Evolutionary conservation across 2,888 invertebrate genomes (phyloP), one percentile per base, ranked within the genome.

Genomic region (Argyresthia albistria): DNA sequence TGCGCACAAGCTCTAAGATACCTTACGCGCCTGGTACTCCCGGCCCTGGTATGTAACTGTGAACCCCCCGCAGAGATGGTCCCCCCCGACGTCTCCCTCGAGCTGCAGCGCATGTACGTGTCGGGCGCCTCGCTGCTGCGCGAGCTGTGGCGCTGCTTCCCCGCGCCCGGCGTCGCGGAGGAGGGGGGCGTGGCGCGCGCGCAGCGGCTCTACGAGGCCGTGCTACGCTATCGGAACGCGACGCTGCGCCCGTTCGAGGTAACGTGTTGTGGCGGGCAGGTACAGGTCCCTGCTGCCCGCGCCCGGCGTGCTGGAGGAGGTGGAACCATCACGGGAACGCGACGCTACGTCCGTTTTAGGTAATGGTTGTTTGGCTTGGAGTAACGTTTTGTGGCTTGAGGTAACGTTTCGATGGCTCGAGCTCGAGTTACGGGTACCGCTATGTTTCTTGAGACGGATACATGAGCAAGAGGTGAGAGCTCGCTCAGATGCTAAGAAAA

Each of bases 71-170:
- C 74, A 95, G 97, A 97, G 80, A 84, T 96, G 67, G 94, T 98
- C 56, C 95, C 96, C 8, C 73, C 90, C 10, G 95, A 95, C 64
- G 90, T 97, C 55, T 95, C 95, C 68, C 91, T 91, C 46, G 98
- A 98, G 67, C 86, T 98, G 10, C 91, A 93, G 54, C 92, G 95
- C 57, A 84, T 97, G 51, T 98, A 98, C 82, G 89, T 94, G 51
- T 95, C 96, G 0, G 89, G 95, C 4, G 93, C 95, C 56, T 99
- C 99, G 83, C 80, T 99, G 55, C 83, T 98, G 11, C 91, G 95
- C 55, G 98, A 98, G 80, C 95, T 99, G 82, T 99, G 99, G 98
- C 90, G 93, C 46, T 95, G 97, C 74, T 98, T 99, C 87, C 95
- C 95, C 39, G 93, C 93, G 37, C 94, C 96, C 53, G 94, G 94